These are phyloP conservation scores for Phaenicophaeus curvirostris DNA, from an alignment of 2,797 vertebrate species.

Conservation along the genomic window DNA sequence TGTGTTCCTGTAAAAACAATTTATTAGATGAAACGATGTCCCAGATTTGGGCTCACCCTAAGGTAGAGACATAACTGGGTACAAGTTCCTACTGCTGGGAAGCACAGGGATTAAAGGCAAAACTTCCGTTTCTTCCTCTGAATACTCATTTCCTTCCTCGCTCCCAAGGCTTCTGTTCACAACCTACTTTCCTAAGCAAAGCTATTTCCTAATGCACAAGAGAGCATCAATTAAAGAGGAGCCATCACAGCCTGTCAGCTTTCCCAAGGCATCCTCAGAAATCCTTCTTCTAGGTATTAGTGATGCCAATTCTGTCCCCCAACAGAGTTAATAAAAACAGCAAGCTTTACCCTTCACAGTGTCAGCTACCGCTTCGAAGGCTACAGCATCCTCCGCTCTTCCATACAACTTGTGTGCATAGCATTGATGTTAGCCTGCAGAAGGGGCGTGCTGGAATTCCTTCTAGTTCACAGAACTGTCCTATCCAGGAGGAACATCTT, in stretches of 20 bases:
- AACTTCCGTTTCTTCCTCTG: constrained; percentile 12
- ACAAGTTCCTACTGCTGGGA: neutral
- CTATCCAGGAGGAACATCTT: neutral
- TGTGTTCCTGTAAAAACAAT: constrained; percentile 84
- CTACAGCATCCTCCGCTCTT: neutral
- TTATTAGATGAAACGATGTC: neutral
- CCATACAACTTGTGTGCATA: neutral
- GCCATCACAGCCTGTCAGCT: constrained; percentile 21
- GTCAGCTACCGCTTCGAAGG: neutral
- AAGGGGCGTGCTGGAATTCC: neutral
- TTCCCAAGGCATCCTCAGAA: constrained; percentile 46
- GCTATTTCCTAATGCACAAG: constrained; percentile 45
- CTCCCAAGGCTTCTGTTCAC: constrained; percentile 22
- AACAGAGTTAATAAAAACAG: neutral
- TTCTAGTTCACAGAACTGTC: neutral
- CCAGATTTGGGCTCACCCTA: neutral
- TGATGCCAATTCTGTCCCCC: neutral
- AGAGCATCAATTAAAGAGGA: constrained; percentile 4
- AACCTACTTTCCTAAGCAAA: constrained; percentile 38
- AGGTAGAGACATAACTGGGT: neutral
- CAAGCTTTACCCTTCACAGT: neutral
- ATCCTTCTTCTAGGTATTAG: constrained; percentile 20
- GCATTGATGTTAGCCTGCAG: neutral
- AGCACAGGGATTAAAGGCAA: neutral
- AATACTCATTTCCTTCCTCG: constrained; percentile 35